Evolutionary conservation across 2,113 vertebrate genomes (phyloP).

Genomic region (Zosterops hypoxanthus): DNA sequence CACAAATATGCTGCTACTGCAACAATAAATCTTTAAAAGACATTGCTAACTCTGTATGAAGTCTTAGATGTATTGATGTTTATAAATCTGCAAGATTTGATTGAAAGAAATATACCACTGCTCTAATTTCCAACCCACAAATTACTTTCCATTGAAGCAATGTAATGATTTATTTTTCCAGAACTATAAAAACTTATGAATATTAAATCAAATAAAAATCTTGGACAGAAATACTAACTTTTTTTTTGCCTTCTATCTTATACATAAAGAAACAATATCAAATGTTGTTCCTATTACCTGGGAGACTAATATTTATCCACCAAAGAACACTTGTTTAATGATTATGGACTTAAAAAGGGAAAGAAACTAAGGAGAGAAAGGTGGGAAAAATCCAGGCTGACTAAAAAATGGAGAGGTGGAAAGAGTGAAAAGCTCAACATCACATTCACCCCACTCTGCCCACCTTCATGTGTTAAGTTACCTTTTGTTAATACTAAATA

Average conservation of each 20-base stretch:
- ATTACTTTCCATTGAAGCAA: background rate
- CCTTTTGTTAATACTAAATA: background rate
- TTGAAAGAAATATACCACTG: background rate
- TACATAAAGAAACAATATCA: background rate
- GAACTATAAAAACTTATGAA: background rate
- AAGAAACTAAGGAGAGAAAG: background rate
- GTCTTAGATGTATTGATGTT: background rate
- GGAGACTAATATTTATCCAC: background rate
- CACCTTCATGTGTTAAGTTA: background rate
- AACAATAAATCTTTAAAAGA: background rate
- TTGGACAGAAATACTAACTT: background rate
- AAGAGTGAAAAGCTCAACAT: background rate
- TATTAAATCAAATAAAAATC: background rate
- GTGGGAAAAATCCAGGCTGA: background rate
- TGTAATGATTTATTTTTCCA: background rate
- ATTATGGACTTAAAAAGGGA: background rate
- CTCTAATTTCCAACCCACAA: background rate
- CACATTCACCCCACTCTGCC: background rate
- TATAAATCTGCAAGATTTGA: background rate
- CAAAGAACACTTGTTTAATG: background rate
- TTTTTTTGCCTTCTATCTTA: background rate
- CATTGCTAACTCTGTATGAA: background rate
- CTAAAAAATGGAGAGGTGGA: background rate
- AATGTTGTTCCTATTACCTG: background rate
- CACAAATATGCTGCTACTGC: background rate